Evolutionary conservation across 1,140 invertebrate species (phyloP), one percentile per base, ranked within the genome.

Genomic region (Diorhabda elongata): DNA sequence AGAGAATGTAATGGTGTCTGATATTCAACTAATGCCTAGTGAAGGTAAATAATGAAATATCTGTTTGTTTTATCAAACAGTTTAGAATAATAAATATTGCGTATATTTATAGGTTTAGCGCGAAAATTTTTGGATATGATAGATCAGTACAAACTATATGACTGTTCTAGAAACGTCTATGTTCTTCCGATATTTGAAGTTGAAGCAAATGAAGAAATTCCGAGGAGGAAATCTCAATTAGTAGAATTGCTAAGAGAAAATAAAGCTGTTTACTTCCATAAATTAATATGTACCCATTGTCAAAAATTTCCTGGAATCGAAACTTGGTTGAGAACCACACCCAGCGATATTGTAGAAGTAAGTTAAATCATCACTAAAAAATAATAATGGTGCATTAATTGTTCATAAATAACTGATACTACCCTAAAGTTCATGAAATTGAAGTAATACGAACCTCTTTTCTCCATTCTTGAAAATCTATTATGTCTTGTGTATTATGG

Each of bases 111-210:
- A 52, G 47, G 52, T 8, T 78, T 91, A 64, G 88, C 89, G 2
- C 81, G 83, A 5, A 85, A 84, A 70, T 91, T 91, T 73, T 75
- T 87, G 3, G 77, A 83, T 67, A 88, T 90, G 87, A 76, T 90
- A 1, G 81, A 66, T 75, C 73, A 3, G 76, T 80, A 47, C 70
- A 73, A 67, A 70, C 75, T 60, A 47, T 42, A 44, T 44, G 60
- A 63, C 2, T 73, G 68, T 41, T 4, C 59, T 81, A 83, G 68
- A 62, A 81, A 86, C 0, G 86, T 89, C 61, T 92, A 89, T 78
- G 90, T 91, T 2, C 82, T 91, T 60, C 89, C 89, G 4, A 85
- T 90, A 60, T 93, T 93, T 80, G 91, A 93, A 79, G 88, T 94
- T 64, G 87, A 90, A 71, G 82, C 82, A 47, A 83, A 82, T 4